Conservation (phyloP, 2,888 invertebrate species). For the Brenthis daphne region DNA sequence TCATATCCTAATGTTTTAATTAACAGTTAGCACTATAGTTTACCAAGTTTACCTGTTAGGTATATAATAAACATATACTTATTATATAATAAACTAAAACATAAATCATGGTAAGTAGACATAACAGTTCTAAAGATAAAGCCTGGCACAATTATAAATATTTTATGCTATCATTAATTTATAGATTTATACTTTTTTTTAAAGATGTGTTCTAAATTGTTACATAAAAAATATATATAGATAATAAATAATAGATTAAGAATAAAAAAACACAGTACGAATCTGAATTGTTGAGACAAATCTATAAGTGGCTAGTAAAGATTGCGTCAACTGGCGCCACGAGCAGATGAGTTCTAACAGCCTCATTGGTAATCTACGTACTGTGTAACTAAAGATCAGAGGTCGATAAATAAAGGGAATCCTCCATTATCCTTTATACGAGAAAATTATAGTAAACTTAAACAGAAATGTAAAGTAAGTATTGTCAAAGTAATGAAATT, state of each 20-base stretch:
- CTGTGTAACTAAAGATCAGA: slow-evolving; percentile 40
- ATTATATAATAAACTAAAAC: too few species aligned
- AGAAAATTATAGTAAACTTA: slow-evolving; percentile 23
- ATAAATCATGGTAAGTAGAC: too few species aligned
- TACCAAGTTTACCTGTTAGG: too few species aligned
- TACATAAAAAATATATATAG: too few species aligned
- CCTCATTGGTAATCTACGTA: slow-evolving; percentile 40
- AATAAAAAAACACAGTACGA: neutral
- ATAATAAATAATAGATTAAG: slow-evolving; percentile 8
- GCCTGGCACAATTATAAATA: too few species aligned
- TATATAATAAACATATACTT: too few species aligned
- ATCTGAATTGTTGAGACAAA: slow-evolving; percentile 29
- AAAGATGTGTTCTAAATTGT: too few species aligned
- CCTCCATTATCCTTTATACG: slow-evolving; percentile 28
- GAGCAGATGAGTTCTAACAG: slow-evolving; percentile 38
- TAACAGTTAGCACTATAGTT: too few species aligned
- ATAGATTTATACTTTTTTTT: too few species aligned
- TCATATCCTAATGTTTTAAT: too few species aligned
- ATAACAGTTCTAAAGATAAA: too few species aligned
- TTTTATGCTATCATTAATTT: too few species aligned
- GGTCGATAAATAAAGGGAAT: slow-evolving; percentile 37
- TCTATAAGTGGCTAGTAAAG: slow-evolving; percentile 27
- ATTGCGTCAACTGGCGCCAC: slow-evolving; percentile 39
- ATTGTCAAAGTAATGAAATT: slow-evolving; percentile 4
- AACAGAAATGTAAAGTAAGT: slow-evolving; percentile 12